Percentiles rank a stretch among this genome's conserved stretches.
Conservation (phyloP, 2,797 vertebrate genomes). For the Coregonus sp. region DNA sequence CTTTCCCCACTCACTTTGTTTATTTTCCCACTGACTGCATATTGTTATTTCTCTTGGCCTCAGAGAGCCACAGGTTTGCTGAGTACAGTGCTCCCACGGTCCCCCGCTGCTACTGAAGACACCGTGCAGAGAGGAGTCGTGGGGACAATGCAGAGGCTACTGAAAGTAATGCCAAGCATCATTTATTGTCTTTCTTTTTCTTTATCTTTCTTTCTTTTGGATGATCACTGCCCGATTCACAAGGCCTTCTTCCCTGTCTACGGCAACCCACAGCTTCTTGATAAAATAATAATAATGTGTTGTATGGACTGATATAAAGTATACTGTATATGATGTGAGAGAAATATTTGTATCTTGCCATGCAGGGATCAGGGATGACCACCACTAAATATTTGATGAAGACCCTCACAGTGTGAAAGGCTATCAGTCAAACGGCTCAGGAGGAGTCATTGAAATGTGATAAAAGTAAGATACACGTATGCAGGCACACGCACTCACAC, state of each 20-base stretch:
- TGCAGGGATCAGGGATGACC: slow-evolving; percentile 74
- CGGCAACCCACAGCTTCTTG: neutral
- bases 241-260: neutral
- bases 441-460: slow-evolving; percentile 82
- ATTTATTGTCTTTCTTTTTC: neutral
- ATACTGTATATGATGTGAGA: neutral
- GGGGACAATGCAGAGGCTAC: slow-evolving; percentile 75
- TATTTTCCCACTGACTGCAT: neutral
- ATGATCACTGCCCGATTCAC: neutral
- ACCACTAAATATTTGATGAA: slow-evolving; percentile 80
- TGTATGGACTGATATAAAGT: neutral
- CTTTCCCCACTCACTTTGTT: neutral
- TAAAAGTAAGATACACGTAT: slow-evolving; percentile 78
- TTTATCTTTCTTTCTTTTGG: neutral
- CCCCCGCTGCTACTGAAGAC: slow-evolving; percentile 67
- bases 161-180: slow-evolving; percentile 77
- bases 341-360: neutral
- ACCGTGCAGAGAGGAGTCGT: slow-evolving; percentile 74
- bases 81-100: slow-evolving; percentile 80
- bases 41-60: neutral
- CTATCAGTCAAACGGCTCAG: slow-evolving; percentile 70
- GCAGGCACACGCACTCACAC: neutral
- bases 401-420: slow-evolving; percentile 82
- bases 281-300: neutral
- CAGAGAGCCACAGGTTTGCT: slow-evolving; percentile 87